These are phyloP conservation scores for Chauna torquata DNA, from an alignment of 2,113 vertebrate genomes.

Conservation along the genomic window DNA sequence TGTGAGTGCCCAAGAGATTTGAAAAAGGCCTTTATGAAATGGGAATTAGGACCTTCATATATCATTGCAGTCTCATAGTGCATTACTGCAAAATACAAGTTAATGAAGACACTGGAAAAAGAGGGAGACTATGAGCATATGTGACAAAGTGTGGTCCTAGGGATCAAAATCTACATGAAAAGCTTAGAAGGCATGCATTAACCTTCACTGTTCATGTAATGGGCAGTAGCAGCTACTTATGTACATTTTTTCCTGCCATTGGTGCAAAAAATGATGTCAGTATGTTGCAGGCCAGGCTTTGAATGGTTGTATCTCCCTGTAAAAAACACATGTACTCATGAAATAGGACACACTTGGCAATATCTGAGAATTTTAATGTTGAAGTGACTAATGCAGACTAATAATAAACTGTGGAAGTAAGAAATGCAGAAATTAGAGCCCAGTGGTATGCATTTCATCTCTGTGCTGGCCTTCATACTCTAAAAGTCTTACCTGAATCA, in stretches of 20 bases:
- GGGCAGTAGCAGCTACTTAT: background rate
- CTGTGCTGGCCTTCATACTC: background rate
- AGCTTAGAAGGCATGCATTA: background rate
- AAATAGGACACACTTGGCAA: background rate
- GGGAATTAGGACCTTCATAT: background rate
- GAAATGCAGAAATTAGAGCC: background rate
- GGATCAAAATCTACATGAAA: slow-evolving; percentile 3
- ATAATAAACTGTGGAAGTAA: background rate
- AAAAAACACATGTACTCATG: background rate
- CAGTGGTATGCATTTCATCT: background rate
- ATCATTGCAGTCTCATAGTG: background rate
- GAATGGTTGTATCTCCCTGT: background rate
- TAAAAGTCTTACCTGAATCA: background rate
- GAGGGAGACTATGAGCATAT: background rate
- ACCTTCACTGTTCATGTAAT: background rate
- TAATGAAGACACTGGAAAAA: background rate
- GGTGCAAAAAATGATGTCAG: background rate
- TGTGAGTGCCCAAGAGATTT: background rate
- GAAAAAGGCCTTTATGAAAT: background rate
- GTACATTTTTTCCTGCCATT: background rate
- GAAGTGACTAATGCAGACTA: background rate
- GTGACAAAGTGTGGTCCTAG: background rate
- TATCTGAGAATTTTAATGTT: background rate
- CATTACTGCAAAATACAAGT: background rate
- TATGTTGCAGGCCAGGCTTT: background rate